Evolutionary conservation across 2,888 invertebrate genomes (phyloP), one percentile per base, ranked within the genome.

Genomic region (Polymixis lichenea): DNA sequence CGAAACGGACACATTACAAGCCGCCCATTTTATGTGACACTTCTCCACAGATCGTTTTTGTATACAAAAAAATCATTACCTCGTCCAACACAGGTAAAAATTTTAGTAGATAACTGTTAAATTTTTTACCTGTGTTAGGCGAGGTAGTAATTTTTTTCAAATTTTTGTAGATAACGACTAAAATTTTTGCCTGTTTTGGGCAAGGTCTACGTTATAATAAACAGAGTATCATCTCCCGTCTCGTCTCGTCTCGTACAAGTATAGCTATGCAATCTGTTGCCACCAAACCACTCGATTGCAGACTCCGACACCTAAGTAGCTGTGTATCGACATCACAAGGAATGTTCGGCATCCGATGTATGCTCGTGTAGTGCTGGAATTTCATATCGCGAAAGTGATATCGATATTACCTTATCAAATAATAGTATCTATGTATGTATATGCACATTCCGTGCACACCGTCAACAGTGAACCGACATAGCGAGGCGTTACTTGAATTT

Each of bases 331-430:
- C 11, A 69, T 38, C n/a, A 4, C 17, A 6, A 51, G 82, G 73
- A 81, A 82, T 85, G 85, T 53, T 82, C 25, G 77, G 77, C 71
- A 85, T 85, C 25, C 69, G 9, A 69, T 65, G 65, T 53, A 85
- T 65, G 72, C 74, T 51, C 46, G 58, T 49, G 61, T 58, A n/a
- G 65, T 69, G 77, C 43, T 61, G 74, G 85, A 6, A 85, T 85
- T 74, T 72, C 56, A 61, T 76, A 72, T 46, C 43, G 65, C 43
- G 82, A 85, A 77, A 85, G 82, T 75, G 77, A 62, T 68, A 25
- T 25, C 22, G 67, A 56, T 61, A 70, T 56, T 61, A 53, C 15
- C 32, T n/a, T 17, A 17, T 17, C 43, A n/a, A 51, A 49, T 38
- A 62, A 38, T 67, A 55, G 13, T 53, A 62, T 32, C 13, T n/a